Base-by-base conservation (phyloP, 1,140 invertebrate species). In the Drosophila tristis region DNA sequence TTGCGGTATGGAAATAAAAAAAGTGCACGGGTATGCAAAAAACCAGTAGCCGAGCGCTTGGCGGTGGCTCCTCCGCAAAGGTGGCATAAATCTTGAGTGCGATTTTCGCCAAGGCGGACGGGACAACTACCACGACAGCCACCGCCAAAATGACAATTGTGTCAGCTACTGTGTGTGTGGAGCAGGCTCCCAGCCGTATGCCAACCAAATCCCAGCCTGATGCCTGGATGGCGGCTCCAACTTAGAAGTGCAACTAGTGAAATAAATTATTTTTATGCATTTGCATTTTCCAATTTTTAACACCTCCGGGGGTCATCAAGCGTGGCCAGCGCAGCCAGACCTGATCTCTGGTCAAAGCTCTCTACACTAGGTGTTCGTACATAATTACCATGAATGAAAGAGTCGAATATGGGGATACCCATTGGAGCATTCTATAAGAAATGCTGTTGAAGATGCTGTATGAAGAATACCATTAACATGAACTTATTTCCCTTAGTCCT, bases 181-280 rank as follows among this genome's bases (percentile, higher is more conserved):
- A 48, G 29, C 31, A 31, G 29, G 23, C 23, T 31, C 68, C 49
- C 57, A 54, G 74, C 50, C 75, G 25, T 47, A 68, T 59, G 16
- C 29, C 11, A 20, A 48, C 11, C 20, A 44, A 58, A 51, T 62
- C 51, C 58, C 58, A 55, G 59, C 66, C 66, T 53, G 60, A 26
- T 53, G 47, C 42, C 42, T 65, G 71, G 4, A 75, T 64, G 74
- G 59, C 72, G 57, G 60, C 73, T 65, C 60, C 61, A 86, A 57
- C 84, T 87, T 87, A 79, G 84, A 87, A 66, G 78, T 87, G 74
- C 74, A 78, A 71, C 74, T 55, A 50, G 61, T 62, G 61, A 63
- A 89, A 91, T 90, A 91, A 91, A 91, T 91, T 90, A 90, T 90
- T 73, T 91, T 91, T 89, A 86, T 79, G 78, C 66, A 90, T 91